These are phyloP conservation scores for Cassiopea xamachana DNA, from an alignment of 30 jellyfish, hydroid and myxozoan genomes.

Conservation along the genomic window DNA sequence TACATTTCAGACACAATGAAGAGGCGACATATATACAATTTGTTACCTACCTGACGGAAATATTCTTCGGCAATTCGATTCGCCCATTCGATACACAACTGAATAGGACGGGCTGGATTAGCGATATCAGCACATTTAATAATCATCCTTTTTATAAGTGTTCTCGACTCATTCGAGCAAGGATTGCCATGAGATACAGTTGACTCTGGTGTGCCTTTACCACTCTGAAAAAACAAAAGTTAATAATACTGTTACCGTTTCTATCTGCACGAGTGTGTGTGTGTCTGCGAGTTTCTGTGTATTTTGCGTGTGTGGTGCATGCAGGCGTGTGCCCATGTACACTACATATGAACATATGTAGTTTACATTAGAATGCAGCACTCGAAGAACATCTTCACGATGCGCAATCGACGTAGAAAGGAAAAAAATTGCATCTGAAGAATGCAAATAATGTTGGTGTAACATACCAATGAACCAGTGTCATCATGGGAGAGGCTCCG, in stretches of 20 bases:
- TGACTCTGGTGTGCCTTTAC: slow-evolving; percentile 98
- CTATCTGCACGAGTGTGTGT: no score
- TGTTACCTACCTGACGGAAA: slow-evolving; percentile 78
- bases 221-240: slow-evolving; percentile 71
- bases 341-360: no score
- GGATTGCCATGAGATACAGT: slow-evolving; percentile 85
- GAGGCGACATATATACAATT: no score
- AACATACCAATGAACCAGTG: slow-evolving; percentile 73
- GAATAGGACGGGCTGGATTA: slow-evolving; percentile 94
- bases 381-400: no score
- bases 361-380: no score
- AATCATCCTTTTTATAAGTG: slow-evolving; percentile 88
- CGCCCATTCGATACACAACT: slow-evolving; percentile 93
- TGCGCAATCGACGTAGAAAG: no score
- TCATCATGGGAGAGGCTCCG: slow-evolving; percentile 74
- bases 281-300: no score
- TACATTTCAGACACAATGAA: no score
- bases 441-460: neutral
- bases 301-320: no score
- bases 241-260: neutral
- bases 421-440: no score
- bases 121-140: slow-evolving; percentile 98
- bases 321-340: no score
- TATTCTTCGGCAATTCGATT: slow-evolving; percentile 95
- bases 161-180: slow-evolving; percentile 89